Evolutionary conservation across 2,888 invertebrate species (phyloP), one percentile per base, ranked within the genome.

Genomic region (Mythimna albipuncta): DNA sequence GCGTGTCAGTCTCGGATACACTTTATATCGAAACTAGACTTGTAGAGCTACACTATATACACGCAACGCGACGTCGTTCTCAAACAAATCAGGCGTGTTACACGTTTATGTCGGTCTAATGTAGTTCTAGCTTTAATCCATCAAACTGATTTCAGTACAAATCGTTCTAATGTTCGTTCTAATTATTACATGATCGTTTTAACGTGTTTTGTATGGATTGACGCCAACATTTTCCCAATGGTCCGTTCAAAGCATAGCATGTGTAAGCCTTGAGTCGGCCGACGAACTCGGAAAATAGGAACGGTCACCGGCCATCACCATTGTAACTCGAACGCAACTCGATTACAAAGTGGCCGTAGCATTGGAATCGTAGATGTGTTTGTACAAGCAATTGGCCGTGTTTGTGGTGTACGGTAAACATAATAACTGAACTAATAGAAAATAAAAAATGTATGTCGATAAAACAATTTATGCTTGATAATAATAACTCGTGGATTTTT

Each of bases 241-340:
- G 69, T 81, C 26, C 62, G 73, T 75, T 64, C 55, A 66, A 75
- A 78, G 63, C 77, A 73, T 72, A 65, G 72, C 75, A 77, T 65
- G 75, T 75, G 85, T 70, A 75, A 87, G 84, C 88, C 89, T 91
- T 90, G 89, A 85, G 77, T 38, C 83, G 92, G 90, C 64, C 89
- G 89, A 85, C 85, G 91, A 91, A 90, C 91, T 90, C 89, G 74
- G 74, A 79, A 84, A 87, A 88, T 87, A 84, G 81, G 85, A 85
- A 85, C 87, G 88, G 86, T 85, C 85, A 86, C 77, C 78, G 79
- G 79, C 79, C 70, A 63, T 75, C 72, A 85, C 83, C 68, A 68
- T 62, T 75, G 76, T 71, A 85, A 81, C 84, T 87, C 86, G 86
- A 88, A 85, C 82, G 85, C 75, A 75, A 84, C 80, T 85, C 75